phyloP scores from a whole-genome alignment of 2,888 invertebrate genomes.

The Hoplodrina ambigua region DNA sequence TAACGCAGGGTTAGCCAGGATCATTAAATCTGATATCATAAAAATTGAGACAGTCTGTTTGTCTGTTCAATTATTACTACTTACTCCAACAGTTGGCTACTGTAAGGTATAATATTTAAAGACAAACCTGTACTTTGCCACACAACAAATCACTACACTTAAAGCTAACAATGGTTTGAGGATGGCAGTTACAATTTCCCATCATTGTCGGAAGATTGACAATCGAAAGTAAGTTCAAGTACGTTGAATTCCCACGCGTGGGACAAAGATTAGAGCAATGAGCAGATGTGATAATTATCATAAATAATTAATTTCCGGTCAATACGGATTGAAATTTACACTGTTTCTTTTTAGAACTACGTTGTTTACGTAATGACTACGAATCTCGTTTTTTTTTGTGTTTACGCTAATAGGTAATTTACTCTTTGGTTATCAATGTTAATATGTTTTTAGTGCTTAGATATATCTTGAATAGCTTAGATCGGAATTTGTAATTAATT shows the following conservation, averaged over 20 bases:
- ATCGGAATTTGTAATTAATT: too few relatives aligned
- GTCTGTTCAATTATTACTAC: background rate
- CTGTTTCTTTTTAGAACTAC: too few relatives aligned
- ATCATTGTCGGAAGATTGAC: constrained; percentile 47
- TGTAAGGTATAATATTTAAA: background rate
- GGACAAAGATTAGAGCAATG: constrained; percentile 44
- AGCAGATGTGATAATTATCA: constrained; percentile 28
- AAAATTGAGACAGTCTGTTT: too few relatives aligned
- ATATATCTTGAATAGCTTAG: too few relatives aligned
- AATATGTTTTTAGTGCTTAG: too few relatives aligned
- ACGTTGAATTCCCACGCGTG: constrained; percentile 52
- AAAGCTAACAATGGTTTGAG: constrained; percentile 21
- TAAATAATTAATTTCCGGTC: constrained; percentile 27
- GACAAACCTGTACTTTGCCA: constrained; percentile 6
- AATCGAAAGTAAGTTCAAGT: constrained; percentile 64
- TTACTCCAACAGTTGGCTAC: background rate
- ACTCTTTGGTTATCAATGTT: too few relatives aligned
- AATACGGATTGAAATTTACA: background rate
- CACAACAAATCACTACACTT: constrained; percentile 28
- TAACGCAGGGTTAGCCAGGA: too few relatives aligned
- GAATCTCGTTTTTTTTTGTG: too few relatives aligned
- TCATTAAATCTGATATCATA: too few relatives aligned
- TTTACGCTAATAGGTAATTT: too few relatives aligned
- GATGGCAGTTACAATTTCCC: constrained; percentile 46
- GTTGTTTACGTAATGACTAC: too few relatives aligned